Conservation (phyloP, 2,113 vertebrate species). For the Elanus axillaris region DNA sequence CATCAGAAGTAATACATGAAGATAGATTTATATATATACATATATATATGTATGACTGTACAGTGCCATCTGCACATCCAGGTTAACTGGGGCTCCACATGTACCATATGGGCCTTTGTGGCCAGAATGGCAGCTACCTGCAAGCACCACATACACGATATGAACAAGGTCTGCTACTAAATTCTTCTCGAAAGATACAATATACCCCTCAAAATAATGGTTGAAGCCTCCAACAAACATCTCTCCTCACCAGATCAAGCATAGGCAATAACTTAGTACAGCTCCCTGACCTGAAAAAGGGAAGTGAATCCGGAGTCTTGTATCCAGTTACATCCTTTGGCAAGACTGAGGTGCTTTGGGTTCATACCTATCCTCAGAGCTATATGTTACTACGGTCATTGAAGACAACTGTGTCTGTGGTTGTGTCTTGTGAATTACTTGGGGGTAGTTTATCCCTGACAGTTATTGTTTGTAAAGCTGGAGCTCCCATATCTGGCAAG, state of each 20-base stretch:
- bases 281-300: neutral
- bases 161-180: neutral
- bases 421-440: neutral
- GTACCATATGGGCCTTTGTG: neutral
- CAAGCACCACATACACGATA: no score
- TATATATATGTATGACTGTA: neutral
- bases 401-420: neutral
- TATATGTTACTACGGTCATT: neutral
- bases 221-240: neutral
- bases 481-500: neutral
- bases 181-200: neutral
- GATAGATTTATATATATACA: neutral
- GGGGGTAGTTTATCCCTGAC: neutral
- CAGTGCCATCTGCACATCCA: neutral
- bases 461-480: neutral
- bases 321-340: neutral
- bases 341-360: neutral
- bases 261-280: neutral
- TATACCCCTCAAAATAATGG: neutral
- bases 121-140: neutral
- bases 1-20: neutral
- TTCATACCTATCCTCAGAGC: neutral
- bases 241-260: neutral
- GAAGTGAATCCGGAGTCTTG: neutral
- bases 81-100: neutral